Percentiles rank a stretch among this genome's conserved stretches.
phyloP scores from a whole-genome alignment of 2,888 invertebrate genomes.

The Cyrtodaria siliqua region DNA sequence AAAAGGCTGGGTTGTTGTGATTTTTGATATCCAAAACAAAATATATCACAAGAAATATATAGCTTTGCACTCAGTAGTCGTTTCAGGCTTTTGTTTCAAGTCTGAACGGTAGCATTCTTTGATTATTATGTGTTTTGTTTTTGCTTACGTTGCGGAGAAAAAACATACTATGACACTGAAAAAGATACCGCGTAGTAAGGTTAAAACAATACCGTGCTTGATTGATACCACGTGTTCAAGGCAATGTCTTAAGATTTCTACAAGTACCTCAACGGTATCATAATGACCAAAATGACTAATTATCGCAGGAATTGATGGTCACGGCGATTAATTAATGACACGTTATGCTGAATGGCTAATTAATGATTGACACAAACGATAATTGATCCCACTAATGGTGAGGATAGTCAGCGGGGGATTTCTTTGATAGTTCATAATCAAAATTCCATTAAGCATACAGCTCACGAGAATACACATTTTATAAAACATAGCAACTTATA shows the following conservation, averaged over 20 bases:
- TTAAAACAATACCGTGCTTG: constrained; percentile 11
- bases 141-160: constrained; percentile 1
- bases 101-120: constrained; percentile 15
- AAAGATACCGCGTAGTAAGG: constrained; percentile 12
- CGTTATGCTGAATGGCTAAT: constrained; percentile 24
- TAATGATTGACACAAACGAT: constrained; percentile 39
- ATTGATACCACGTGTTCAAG: constrained; percentile 30
- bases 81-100: constrained; percentile 19
- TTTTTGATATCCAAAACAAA: constrained; percentile 25
- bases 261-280: constrained; percentile 17
- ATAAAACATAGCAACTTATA: too few species aligned
- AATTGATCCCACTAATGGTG: constrained; percentile 11
- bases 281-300: constrained; percentile 34
- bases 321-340: constrained; percentile 47
- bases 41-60: too few species aligned
- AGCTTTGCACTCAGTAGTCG: constrained; percentile 15
- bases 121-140: constrained; percentile 18
- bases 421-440: too few species aligned
- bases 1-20: constrained; percentile 24
- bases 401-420: constrained; percentile 5
- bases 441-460: too few species aligned
- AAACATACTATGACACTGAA: constrained; percentile 19
- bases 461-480: too few species aligned
- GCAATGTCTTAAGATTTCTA: constrained; percentile 4
- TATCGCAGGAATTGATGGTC: constrained; percentile 25